Base-by-base conservation (phyloP, 2,888 invertebrate species). In the Athalia circularis region DNA sequence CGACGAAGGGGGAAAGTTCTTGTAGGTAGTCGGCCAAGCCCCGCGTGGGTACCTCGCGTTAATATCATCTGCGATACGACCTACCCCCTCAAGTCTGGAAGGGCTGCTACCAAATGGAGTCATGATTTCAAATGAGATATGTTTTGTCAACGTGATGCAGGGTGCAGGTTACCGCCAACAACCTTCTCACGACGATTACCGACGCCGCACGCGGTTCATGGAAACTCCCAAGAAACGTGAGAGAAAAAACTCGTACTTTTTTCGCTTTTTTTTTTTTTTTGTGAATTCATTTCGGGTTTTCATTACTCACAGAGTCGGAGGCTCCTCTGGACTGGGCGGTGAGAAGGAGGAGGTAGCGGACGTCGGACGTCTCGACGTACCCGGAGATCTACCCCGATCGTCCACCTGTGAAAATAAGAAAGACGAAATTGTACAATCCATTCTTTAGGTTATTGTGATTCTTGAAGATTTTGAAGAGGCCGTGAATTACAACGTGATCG, bases 301-400 rank as follows among this genome's bases (percentile, higher is more conserved):
- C 81, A 64, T 82, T 86, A 89, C 90, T 90, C 84, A 90, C 90
- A 90, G 86, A 83, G 90, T 90, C 81, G 89, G 87, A 78, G 90
- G 90, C 82, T 90, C 90, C 81, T 90, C 90, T 79, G 89, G 88
- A 84, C 88, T 88, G 64, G 87, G 87, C 65, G 90, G 90, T 77
- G 88, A 87, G 77, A 85, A 83, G 80, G 88, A 85, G 68, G 88
- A 81, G 78, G 84, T 81, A 68, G 79, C 83, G 43, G 85, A 82
- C 48, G 85, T 88, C 79, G 86, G 84, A 81, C 89, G 89, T 86
- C 89, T 86, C 86, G 87, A 86, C 82, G 88, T 86, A 83, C 87
- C 88, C 80, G 90, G 88, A 82, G 89, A 90, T 85, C 89, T 87
- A 79, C 88, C 89, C 82, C 89, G 88, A 84, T 90, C 90, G 84